A percentile compares a stretch with the other conserved stretches of the same genome.
Conservation (phyloP, 2,113 vertebrate genomes). For the Aix galericulata region DNA sequence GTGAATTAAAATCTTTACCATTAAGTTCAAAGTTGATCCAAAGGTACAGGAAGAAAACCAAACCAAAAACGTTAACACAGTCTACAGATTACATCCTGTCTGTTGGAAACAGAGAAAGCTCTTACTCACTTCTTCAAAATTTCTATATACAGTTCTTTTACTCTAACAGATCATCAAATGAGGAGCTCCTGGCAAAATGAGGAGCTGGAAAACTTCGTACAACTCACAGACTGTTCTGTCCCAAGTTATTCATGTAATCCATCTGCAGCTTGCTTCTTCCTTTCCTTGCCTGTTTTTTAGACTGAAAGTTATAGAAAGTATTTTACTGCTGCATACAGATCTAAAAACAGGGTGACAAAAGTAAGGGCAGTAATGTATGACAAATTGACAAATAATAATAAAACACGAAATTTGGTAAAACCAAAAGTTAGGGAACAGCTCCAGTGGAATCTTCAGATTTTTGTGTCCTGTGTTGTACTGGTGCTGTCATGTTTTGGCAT, state of each 20-base stretch:
- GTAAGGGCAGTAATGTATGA: neutral
- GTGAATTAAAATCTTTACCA: neutral
- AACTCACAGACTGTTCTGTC: neutral
- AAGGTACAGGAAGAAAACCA: neutral
- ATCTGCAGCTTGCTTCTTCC: neutral
- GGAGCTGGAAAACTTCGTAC: neutral
- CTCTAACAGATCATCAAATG: neutral
- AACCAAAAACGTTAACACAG: neutral
- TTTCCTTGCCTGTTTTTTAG: neutral
- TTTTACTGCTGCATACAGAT: neutral
- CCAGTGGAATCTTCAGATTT: neutral
- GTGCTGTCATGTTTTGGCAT: neutral
- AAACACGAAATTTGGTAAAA: neutral
- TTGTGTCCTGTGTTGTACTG: neutral
- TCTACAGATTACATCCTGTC: neutral
- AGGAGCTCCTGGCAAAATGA: neutral
- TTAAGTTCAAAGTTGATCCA: neutral
- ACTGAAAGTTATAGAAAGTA: neutral
- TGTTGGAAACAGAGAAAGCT: neutral
- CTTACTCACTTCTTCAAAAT: neutral
- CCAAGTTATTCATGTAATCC: neutral
- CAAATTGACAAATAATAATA: neutral
- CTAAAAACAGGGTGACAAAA: accelerated
- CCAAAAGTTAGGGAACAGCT: neutral
- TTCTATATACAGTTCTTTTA: neutral